Base-by-base conservation (phyloP, 2,113 vertebrate genomes). In the Pleuronectes platessa region DNA sequence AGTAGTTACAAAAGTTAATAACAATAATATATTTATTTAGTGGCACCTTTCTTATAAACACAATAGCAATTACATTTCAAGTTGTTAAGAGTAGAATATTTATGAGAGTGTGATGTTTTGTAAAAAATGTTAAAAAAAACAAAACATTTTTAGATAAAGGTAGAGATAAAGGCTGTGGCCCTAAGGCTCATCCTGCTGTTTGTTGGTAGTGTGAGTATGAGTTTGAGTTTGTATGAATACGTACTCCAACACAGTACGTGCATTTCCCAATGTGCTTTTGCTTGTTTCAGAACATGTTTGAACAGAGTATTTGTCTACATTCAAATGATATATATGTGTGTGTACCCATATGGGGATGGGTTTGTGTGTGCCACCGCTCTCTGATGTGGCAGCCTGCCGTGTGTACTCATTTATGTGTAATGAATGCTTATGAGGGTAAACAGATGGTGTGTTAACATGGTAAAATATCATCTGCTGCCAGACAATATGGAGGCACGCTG, bases 381-480 rank as follows among this genome's bases (percentile, higher is more conserved):
- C 64, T 86, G 90, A 87, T 78, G 84, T 82, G 76, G 70, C 78
- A 82, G 81, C 88, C 89, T 87, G 86, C 86, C 90, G 88, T 82
- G 88, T 90, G 84, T 82, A 80, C 80, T 88, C 89, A 87, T 92
- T 93, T 92, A 90, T 91, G 90, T 89, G 90, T 93, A 93, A 93
- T 94, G 93, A 92, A 94, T 93, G 90, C 85, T 89, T 92, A 92
- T 91, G 87, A 87, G 91, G 84, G 78, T 85, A 89, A 93, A 91
- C 94, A 95, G 94, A 95, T 95, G 94, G 93, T 86, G 90, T 89
- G 92, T 93, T 93, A 94, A 94, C 92, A 92, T 89, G 85, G 88
- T 93, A 89, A 94, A 94, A 93, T 94, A 93, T 93, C 90, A 94
- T 93, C 90, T 84, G 85, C 87, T 90, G 91, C 92, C 90, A 92